Evolutionary conservation across 2,888 invertebrate genomes (phyloP).

Genomic region (Dicyrtomina minuta): DNA sequence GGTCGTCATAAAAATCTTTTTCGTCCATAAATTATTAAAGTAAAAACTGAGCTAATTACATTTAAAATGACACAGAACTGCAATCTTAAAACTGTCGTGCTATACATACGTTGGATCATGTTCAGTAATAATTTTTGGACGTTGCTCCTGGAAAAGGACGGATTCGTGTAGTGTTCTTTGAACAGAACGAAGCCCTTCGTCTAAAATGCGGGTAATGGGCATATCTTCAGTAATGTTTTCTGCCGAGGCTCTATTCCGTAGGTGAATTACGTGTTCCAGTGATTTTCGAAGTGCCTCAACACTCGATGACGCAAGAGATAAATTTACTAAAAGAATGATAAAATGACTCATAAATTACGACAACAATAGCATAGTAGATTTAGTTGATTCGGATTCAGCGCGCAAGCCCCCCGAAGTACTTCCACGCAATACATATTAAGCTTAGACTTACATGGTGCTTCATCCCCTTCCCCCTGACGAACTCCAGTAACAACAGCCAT

Average conservation of each 20-base stretch:
- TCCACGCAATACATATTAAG: too few species aligned
- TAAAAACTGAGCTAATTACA: too few species aligned
- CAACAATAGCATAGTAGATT: background rate
- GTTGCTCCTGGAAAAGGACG: constrained; percentile 47
- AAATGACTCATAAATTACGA: background rate
- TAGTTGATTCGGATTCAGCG: background rate
- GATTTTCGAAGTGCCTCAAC: constrained; percentile 49
- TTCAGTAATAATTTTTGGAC: constrained; percentile 52
- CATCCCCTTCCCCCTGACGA: constrained; percentile 50
- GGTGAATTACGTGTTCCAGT: constrained; percentile 49
- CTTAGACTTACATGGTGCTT: constrained; percentile 45
- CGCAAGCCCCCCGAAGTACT: too few species aligned
- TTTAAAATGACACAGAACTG: background rate
- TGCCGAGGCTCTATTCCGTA: constrained; percentile 42
- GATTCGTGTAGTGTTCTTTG: constrained; percentile 49
- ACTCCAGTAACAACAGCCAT: constrained; percentile 52
- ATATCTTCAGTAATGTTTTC: constrained; percentile 50
- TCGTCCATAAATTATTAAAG: background rate
- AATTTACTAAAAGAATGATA: constrained; percentile 41
- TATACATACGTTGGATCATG: constrained; percentile 51
- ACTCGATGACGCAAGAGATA: constrained; percentile 43
- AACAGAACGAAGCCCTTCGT: constrained; percentile 50
- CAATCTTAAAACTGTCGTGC: background rate
- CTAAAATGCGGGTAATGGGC: constrained; percentile 49
- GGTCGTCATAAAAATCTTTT: background rate